These are phyloP conservation scores for Pseudochromis fuscus DNA, from an alignment of 2,797 vertebrate species.

Conservation along the genomic window DNA sequence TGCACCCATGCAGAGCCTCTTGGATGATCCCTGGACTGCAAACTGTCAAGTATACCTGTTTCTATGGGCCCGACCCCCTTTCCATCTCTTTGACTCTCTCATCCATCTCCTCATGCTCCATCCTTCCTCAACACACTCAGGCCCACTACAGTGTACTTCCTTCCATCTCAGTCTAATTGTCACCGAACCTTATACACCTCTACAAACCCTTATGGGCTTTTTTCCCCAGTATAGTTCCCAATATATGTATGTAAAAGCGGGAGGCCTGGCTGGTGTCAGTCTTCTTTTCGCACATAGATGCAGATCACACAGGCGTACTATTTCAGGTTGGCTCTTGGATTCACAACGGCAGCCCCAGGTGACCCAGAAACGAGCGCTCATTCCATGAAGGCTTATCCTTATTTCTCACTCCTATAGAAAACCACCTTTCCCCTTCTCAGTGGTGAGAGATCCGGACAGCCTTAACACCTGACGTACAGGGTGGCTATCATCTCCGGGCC, in stretches of 20 bases:
- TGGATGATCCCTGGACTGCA: slow-evolving; percentile 78
- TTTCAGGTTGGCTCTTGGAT: slow-evolving; percentile 63
- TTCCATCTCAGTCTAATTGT: slow-evolving; percentile 76
- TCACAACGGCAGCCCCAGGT: slow-evolving; percentile 73
- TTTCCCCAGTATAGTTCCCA: slow-evolving; percentile 38
- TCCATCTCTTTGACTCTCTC: slow-evolving; percentile 70
- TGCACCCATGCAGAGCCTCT: slow-evolving; percentile 73
- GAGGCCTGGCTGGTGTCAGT: slow-evolving; percentile 46
- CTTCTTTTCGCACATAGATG: slow-evolving; percentile 57
- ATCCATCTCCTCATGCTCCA: slow-evolving; percentile 58
- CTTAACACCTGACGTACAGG: slow-evolving; percentile 74
- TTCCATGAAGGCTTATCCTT: slow-evolving; percentile 68
- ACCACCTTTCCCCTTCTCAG: slow-evolving; percentile 62
- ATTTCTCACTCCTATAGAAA: slow-evolving; percentile 68
- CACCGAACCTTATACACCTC: slow-evolving; percentile 72
- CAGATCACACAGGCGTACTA: slow-evolving; percentile 69
- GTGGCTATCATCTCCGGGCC: slow-evolving; percentile 79
- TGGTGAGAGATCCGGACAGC: slow-evolving; percentile 66
- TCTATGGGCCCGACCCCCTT: slow-evolving; percentile 70
- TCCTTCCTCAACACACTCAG: slow-evolving; percentile 63
- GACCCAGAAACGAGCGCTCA: slow-evolving; percentile 65
- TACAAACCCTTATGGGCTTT: slow-evolving; percentile 57
- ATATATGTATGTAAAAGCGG: slow-evolving; percentile 70
- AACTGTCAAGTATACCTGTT: slow-evolving; percentile 85
- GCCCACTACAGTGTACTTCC: slow-evolving; percentile 71